These are phyloP conservation scores for Acanthaster planci DNA, from an alignment of 35 echinoderm and acorn worm species.

Conservation along the genomic window DNA sequence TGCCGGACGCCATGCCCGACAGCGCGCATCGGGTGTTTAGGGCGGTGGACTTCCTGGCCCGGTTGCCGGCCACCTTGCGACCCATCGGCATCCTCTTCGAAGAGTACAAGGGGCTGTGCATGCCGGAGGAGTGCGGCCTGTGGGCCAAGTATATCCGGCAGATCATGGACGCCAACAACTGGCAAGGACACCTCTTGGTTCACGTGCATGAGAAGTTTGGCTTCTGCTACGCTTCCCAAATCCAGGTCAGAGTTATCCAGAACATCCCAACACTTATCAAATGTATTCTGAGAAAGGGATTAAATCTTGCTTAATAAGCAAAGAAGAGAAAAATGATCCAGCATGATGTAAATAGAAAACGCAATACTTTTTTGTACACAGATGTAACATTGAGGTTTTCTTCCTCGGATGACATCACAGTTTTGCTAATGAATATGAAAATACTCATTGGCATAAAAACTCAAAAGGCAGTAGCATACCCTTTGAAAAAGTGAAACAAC, in stretches of 20 bases:
- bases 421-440: no score
- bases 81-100: constrained; percentile 46
- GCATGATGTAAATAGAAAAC: no score
- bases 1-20: constrained; percentile 41
- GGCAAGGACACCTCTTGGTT: constrained; percentile 38
- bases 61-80: background rate
- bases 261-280: no score
- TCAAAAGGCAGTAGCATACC: no score
- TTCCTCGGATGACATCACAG: no score
- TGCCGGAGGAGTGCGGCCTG: constrained; percentile 46
- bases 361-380: no score
- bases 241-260: constrained; percentile 18
- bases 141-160: constrained; percentile 41
- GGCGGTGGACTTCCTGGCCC: constrained; percentile 38
- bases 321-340: no score
- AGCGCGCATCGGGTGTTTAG: constrained; percentile 49
- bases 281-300: no score
- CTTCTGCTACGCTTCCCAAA: constrained; percentile 24
- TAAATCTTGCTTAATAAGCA: no score
- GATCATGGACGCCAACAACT: constrained; percentile 36
- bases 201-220: constrained; percentile 58
- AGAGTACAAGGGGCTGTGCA: constrained; percentile 23
- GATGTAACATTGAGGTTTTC: no score
- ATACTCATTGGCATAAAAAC: no score
- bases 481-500: no score